Evolutionary conservation across 2,797 vertebrate species (phyloP).

Genomic region (Ptychadena robeensis): DNA sequence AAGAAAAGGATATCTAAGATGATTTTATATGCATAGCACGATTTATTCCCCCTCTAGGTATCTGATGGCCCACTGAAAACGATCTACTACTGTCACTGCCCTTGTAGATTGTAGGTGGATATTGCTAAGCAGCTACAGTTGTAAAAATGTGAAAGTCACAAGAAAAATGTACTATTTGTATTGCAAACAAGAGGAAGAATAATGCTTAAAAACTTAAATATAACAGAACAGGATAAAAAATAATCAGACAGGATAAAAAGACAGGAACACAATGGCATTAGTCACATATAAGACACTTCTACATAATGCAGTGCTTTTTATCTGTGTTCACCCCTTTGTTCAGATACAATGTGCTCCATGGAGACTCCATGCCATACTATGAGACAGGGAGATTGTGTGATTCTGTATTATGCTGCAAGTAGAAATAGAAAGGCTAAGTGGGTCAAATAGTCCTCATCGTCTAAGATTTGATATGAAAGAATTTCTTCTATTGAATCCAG

Average conservation of each 20-base stretch:
- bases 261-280: background rate
- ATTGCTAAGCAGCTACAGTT: too few species aligned
- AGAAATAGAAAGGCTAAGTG: slow-evolving; percentile 42
- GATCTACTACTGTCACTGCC: too few species aligned
- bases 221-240: background rate
- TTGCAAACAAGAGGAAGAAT: background rate
- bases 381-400: slow-evolving; percentile 6
- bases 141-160: too few species aligned
- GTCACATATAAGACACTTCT: background rate
- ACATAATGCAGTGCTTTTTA: background rate
- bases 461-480: slow-evolving; percentile 45
- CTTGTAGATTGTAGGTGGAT: too few species aligned
- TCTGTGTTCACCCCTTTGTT: background rate
- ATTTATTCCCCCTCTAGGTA: too few species aligned
- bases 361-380: background rate
- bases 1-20: too few species aligned
- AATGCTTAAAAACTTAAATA: background rate
- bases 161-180: background rate
- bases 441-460: slow-evolving; percentile 38
- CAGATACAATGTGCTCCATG: background rate
- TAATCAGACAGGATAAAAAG: background rate
- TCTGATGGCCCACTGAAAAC: too few species aligned
- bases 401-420: slow-evolving; percentile 4
- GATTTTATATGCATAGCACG: too few species aligned
- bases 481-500: slow-evolving; percentile 49